phyloP scores from a whole-genome alignment of 2,888 invertebrate species.

The Tachina lurida region DNA sequence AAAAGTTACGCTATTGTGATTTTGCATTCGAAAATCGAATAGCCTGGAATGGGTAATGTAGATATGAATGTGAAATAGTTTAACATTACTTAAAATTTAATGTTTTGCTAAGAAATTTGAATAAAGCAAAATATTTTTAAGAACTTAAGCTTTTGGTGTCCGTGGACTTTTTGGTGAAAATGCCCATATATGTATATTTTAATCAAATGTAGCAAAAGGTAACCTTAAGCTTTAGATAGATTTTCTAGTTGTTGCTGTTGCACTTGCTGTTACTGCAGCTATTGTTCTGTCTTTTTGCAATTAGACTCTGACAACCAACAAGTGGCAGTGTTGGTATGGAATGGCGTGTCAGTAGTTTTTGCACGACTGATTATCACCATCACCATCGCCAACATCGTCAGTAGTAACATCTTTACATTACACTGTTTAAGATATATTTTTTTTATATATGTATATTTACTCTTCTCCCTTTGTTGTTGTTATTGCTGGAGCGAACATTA shows the following conservation, averaged over 20 bases:
- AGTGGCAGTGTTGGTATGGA: conserved; percentile 43
- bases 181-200: conserved; percentile 23
- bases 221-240: conserved; percentile 17
- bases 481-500: conserved; percentile 42
- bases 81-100: no score
- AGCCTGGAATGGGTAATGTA: no score
- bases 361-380: conserved; percentile 77
- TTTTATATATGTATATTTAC: neutral
- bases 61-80: no score
- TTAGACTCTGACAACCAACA: conserved; percentile 44
- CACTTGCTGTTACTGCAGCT: neutral
- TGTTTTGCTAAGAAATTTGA: no score
- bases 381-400: conserved; percentile 58
- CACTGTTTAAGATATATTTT: conserved; percentile 38
- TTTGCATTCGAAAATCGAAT: no score
- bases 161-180: neutral
- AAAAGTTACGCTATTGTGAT: no score
- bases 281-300: conserved; percentile 21
- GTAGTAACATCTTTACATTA: conserved; percentile 40
- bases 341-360: conserved; percentile 79
- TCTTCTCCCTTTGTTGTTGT: neutral
- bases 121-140: no score
- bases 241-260: neutral
- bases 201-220: conserved; percentile 35
- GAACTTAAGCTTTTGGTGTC: neutral